Conservation (phyloP, 2,797 vertebrate species). For the Antrozous pallidus region DNA sequence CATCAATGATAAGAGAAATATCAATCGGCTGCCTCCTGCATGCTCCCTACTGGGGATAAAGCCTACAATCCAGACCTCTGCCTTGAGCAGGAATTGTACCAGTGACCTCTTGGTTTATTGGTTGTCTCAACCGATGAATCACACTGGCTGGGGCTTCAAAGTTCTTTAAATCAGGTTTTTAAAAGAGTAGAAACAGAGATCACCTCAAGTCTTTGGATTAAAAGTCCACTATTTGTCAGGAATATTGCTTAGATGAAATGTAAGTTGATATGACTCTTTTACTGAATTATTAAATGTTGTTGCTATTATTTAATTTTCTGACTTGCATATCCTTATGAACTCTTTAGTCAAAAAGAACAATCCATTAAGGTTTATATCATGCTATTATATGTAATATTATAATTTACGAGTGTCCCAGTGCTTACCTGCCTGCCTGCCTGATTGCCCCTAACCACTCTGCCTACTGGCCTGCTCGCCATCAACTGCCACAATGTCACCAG, state of each 20-base stretch:
- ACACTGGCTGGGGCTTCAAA: background rate
- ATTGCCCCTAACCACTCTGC: no score
- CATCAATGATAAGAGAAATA: no score
- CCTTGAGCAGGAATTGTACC: no score
- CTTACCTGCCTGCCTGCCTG: no score
- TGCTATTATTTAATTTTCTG: background rate
- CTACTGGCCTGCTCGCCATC: no score
- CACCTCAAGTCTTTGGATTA: background rate
- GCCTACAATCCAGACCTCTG: no score
- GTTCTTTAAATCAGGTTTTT: background rate
- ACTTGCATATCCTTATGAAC: background rate
- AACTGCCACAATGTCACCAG: no score
- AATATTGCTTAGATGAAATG: background rate
- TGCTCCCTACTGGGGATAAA: no score
- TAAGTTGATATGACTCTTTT: background rate
- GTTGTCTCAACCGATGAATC: no score
- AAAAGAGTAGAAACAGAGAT: background rate
- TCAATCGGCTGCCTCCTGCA: no score
- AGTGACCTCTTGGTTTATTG: no score
- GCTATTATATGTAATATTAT: background rate
- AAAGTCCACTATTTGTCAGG: background rate
- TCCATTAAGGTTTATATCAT: background rate
- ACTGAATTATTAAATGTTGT: background rate
- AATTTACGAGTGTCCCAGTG: background rate
- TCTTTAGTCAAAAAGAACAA: background rate